Evolutionary conservation across 2,113 vertebrate genomes (phyloP), one percentile per base, ranked within the genome.

Genomic region (Probosciger aterrimus): DNA sequence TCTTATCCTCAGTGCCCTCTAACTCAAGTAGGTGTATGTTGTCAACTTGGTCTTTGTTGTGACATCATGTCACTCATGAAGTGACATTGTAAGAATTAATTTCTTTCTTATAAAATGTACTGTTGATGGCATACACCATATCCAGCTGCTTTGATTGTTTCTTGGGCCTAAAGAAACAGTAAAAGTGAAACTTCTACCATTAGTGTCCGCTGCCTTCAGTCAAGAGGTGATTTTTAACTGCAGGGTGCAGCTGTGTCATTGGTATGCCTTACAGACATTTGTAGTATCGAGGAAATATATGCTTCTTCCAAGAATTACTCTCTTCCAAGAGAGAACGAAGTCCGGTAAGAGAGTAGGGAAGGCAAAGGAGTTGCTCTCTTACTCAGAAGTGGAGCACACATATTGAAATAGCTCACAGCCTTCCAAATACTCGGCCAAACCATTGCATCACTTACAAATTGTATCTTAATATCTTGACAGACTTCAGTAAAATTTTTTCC

Each of bases 201-300:
- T 57, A 22, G 3, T 86, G 23, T 50, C 28, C 73, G 37, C 39
- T 43, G 10, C n/a, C 33, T 68, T 64, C 49, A 53, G 22, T 47
- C 43, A 59, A 18, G 50, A 88, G n/a, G 11, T 77, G 28, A 30
- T 60, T 63, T 77, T 77, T 76, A 65, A 35, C 57, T 81, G 31
- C 44, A 28, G 52, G 14, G 14, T 50, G 35, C 46, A 69, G 43
- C 39, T 59, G 9, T 43, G 9, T 79, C n/a, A 27, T 24, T 82
- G n/a, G 8, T 60, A 20, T 2, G 1, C 60, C 44, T 69, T 79
- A 44, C 6, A 79, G 20, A n/a, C 0, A 0, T 79, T 92, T 82
- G n/a, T 46, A 50, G 3, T 74, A 37, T n/a, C 22, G 52, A 59
- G 53, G 50, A 62, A 68, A 33, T 14, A 2, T 0, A 1, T 59